Evolutionary conservation across 1,140 invertebrate genomes (phyloP).

Genomic region (Chelonus insularis): DNA sequence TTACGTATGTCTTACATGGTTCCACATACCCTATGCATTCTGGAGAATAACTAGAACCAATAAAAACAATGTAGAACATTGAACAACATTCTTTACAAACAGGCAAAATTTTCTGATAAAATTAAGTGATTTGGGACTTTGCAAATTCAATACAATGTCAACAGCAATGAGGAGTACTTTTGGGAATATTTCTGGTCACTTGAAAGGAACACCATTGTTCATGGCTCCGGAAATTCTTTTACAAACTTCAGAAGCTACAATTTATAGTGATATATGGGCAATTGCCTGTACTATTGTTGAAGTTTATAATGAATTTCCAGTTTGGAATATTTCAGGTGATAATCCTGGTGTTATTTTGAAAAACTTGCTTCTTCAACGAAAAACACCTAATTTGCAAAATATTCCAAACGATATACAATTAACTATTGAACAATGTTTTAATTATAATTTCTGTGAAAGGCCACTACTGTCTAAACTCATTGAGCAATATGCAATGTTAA

Average conservation of each 20-base stretch:
- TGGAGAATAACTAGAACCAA: too few relatives aligned
- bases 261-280: slow-evolving; percentile 5
- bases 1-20: too few relatives aligned
- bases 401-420: not conserved
- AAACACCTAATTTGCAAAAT: not conserved
- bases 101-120: too few relatives aligned
- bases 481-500: too few relatives aligned
- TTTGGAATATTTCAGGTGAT: slow-evolving; percentile 3
- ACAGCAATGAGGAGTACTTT: too few relatives aligned
- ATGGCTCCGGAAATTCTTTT: slow-evolving; percentile 17
- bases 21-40: too few relatives aligned
- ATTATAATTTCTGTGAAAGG: not conserved
- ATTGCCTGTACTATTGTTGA: slow-evolving; percentile 1
- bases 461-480: not conserved
- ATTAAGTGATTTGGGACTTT: too few relatives aligned
- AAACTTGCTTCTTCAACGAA: not conserved
- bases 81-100: too few relatives aligned
- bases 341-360: not conserved
- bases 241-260: not conserved
- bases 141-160: too few relatives aligned
- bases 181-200: too few relatives aligned
- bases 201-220: slow-evolving; percentile 6
- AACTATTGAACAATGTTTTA: not conserved
- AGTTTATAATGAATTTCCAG: not conserved
- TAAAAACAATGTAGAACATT: too few relatives aligned